A percentile compares a stretch with the other conserved stretches of the same genome.
These are phyloP conservation scores for Pristis pectinata DNA, from an alignment of 2,797 vertebrate species.

Conservation along the genomic window DNA sequence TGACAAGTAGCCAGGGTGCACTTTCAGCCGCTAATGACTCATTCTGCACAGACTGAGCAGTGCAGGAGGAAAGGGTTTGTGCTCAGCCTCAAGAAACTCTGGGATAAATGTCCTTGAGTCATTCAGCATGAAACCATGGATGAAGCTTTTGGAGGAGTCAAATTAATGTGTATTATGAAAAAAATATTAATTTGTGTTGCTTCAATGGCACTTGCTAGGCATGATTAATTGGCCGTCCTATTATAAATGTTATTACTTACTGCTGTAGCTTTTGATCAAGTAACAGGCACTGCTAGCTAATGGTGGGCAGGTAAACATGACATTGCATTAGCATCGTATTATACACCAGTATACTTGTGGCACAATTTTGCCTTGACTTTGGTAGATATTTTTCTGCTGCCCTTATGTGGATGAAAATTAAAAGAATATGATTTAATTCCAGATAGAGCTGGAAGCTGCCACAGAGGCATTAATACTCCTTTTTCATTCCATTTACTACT, in stretches of 20 bases:
- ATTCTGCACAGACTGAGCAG: too few species aligned
- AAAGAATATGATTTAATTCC: neutral
- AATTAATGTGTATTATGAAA: too few species aligned
- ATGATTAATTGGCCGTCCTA: too few species aligned
- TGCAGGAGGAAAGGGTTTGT: too few species aligned
- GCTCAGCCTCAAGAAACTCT: too few species aligned
- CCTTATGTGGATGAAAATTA: neutral
- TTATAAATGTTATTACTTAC: neutral
- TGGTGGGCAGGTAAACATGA: neutral
- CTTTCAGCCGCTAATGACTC: too few species aligned
- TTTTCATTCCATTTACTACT: neutral
- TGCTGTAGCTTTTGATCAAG: neutral
- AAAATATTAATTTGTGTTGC: too few species aligned
- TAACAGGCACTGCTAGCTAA: neutral
- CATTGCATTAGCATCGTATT: neutral
- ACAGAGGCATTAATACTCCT: neutral
- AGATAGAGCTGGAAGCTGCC: neutral
- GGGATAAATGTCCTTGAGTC: too few species aligned
- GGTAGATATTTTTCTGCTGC: neutral
- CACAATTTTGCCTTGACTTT: neutral
- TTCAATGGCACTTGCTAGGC: too few species aligned
- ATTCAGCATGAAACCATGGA: too few species aligned
- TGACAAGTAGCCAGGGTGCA: too few species aligned
- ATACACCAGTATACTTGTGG: neutral
- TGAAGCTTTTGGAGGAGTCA: too few species aligned